Conservation (phyloP, 1,140 invertebrate genomes). For the Chelonus insularis region DNA sequence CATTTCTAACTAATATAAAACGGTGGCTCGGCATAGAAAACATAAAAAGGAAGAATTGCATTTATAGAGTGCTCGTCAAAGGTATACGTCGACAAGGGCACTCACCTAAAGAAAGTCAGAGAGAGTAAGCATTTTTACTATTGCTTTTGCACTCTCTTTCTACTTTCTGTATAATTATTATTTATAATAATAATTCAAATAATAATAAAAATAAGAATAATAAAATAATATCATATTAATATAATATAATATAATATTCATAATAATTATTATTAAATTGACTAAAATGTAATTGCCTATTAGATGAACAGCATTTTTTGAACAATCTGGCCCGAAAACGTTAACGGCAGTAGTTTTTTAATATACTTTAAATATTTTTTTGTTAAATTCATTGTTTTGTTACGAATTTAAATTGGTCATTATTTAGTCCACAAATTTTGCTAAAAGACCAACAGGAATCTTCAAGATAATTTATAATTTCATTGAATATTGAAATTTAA, state of each 20-base stretch:
- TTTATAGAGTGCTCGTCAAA: conserved; percentile 47
- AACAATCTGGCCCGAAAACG: no score
- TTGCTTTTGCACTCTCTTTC: conserved; percentile 16
- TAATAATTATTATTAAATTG: conserved; percentile 36
- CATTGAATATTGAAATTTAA: no score
- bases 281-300: conserved; percentile 47
- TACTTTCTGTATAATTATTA: conserved; percentile 12
- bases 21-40: neutral
- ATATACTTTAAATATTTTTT: no score
- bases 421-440: no score
- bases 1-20: no score
- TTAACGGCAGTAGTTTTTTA: no score
- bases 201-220: conserved; percentile 12
- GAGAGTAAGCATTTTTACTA: neutral
- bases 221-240: conserved; percentile 36
- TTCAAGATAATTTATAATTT: no score
- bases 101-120: conserved; percentile 32
- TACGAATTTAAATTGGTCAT: no score
- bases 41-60: conserved; percentile 12
- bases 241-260: no score
- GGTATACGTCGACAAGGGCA: conserved; percentile 46
- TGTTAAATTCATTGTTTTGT: no score
- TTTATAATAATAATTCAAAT: conserved; percentile 16
- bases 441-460: no score
- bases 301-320: no score